Conservation (phyloP, 2,113 vertebrate species). For the Talpa occidentalis region DNA sequence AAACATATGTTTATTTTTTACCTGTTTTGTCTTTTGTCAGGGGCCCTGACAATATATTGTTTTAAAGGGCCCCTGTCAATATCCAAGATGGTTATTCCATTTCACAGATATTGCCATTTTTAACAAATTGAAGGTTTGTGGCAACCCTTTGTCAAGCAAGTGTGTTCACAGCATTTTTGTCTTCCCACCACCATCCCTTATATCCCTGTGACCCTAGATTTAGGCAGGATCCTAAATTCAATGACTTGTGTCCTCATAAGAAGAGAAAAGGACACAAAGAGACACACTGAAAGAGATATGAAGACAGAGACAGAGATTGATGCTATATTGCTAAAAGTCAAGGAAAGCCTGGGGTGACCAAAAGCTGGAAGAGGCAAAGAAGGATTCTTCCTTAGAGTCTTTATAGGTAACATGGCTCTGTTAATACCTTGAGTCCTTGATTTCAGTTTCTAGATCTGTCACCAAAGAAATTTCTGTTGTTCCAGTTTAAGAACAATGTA, state of each 20-base stretch:
- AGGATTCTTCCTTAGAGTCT: background rate
- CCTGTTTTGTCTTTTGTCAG: background rate
- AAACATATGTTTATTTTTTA: background rate
- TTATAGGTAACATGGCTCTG: background rate
- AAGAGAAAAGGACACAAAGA: background rate
- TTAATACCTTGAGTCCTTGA: background rate
- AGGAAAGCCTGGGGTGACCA: background rate
- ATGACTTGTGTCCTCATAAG: background rate
- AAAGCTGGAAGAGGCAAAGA: background rate
- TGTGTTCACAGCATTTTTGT: too few relatives aligned
- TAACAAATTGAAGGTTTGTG: too few relatives aligned
- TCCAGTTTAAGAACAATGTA: slow-evolving; percentile 3
- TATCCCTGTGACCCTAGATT: background rate
- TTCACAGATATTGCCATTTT: too few relatives aligned
- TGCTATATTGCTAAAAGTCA: background rate
- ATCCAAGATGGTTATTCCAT: background rate
- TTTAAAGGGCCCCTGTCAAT: background rate
- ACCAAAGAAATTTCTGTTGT: slow-evolving; percentile 16
- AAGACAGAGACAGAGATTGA: background rate
- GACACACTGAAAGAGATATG: background rate
- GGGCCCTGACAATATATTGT: too few relatives aligned
- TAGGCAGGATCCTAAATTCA: background rate
- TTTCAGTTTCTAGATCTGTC: background rate
- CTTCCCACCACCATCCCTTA: too few relatives aligned
- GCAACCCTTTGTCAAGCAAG: too few relatives aligned